Conservation (phyloP, 2,797 vertebrate genomes). For the Pagetopsis macropterus region DNA sequence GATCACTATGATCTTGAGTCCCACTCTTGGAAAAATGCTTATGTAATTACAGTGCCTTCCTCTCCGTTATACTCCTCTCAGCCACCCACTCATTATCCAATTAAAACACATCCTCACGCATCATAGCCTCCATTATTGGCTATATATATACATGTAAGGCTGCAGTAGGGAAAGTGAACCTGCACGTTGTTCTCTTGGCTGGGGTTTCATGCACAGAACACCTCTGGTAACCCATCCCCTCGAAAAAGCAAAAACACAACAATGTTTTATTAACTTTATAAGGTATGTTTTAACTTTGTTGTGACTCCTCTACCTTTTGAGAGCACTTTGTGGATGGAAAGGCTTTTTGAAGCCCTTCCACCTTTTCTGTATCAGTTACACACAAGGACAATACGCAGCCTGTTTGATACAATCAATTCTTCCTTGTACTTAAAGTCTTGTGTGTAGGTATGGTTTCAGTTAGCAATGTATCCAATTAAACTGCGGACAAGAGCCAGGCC, state of each 20-base stretch:
- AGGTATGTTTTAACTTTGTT: not conserved
- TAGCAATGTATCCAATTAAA: slow-evolving; percentile 61
- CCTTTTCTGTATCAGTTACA: slow-evolving; percentile 68
- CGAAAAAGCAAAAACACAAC: too few relatives aligned
- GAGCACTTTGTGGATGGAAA: slow-evolving; percentile 40
- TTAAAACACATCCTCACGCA: slow-evolving; percentile 74
- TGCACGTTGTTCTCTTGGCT: slow-evolving; percentile 37
- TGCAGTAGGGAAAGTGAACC: slow-evolving; percentile 52
- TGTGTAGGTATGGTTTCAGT: slow-evolving; percentile 55
- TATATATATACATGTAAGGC: slow-evolving; percentile 73
- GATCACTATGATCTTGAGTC: slow-evolving; percentile 78
- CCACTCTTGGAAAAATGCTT: slow-evolving; percentile 57
- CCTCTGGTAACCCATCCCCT: slow-evolving; percentile 35
- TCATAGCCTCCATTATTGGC: slow-evolving; percentile 71
- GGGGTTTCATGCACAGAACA: slow-evolving; percentile 38
- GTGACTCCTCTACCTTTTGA: slow-evolving; percentile 32
- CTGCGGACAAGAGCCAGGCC: slow-evolving; percentile 26
- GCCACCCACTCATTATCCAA: slow-evolving; percentile 84
- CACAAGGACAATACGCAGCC: slow-evolving; percentile 62
- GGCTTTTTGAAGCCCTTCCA: slow-evolving; percentile 44
- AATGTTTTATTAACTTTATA: too few relatives aligned
- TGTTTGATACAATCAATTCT: slow-evolving; percentile 69
- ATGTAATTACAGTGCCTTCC: slow-evolving; percentile 83
- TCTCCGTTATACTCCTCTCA: slow-evolving; percentile 70
- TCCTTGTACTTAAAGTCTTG: slow-evolving; percentile 43